These are phyloP conservation scores for Leptobrachium leishanense DNA, from an alignment of 2,113 vertebrate species.

Conservation along the genomic window DNA sequence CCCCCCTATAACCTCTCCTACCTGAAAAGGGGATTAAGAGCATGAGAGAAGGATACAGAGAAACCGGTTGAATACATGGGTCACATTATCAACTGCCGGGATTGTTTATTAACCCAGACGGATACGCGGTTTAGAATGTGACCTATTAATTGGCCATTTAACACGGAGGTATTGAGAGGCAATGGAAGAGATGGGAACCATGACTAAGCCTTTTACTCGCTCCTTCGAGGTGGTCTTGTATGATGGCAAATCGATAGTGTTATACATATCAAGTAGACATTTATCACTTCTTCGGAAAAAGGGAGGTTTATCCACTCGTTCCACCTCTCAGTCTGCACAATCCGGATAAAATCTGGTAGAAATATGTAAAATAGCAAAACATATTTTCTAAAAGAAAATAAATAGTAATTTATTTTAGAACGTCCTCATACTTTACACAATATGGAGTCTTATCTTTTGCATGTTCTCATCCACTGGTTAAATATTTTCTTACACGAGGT, in stretches of 20 bases:
- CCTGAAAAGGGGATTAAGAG: slow-evolving; percentile 86
- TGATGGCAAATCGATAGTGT: slow-evolving; percentile 74
- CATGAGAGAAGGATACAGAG: slow-evolving; percentile 79
- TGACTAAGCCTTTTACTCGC: slow-evolving; percentile 90
- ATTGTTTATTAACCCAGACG: slow-evolving; percentile 77
- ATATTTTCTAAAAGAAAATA: too few species aligned
- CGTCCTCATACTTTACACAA: too few species aligned
- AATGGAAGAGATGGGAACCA: slow-evolving; percentile 82
- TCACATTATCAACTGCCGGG: slow-evolving; percentile 70
- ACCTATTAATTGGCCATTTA: slow-evolving; percentile 97
- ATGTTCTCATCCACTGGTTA: too few species aligned
- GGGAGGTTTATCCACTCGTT: too few species aligned
- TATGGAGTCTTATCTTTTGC: too few species aligned
- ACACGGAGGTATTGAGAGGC: slow-evolving; percentile 84
- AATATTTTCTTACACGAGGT: too few species aligned
- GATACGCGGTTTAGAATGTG: slow-evolving; percentile 80
- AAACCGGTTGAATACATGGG: slow-evolving; percentile 74
- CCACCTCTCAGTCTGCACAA: too few species aligned
- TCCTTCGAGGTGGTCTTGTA: slow-evolving; percentile 82
- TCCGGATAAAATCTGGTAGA: too few species aligned
- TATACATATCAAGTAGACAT: slow-evolving; percentile 87
- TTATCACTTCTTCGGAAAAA: slow-evolving; percentile 63
- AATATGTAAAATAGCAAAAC: too few species aligned
- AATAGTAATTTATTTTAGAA: too few species aligned
- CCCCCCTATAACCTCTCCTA: slow-evolving; percentile 86